Evolutionary conservation across 2,797 vertebrate species (phyloP).

Genomic region (Harpagifer antarcticus): DNA sequence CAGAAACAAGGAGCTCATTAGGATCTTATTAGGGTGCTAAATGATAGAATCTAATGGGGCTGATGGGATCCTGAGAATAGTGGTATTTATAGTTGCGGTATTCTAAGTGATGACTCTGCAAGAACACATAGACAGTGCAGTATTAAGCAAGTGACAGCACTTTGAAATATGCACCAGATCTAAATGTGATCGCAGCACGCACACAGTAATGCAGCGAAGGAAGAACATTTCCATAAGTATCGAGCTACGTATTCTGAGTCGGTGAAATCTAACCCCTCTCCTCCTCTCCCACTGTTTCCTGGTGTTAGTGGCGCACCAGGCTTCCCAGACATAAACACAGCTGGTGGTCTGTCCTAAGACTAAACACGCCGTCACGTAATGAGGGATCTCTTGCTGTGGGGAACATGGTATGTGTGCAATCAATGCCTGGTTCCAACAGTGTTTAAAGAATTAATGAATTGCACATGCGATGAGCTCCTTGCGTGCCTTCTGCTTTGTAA

Average conservation of each 20-base stretch:
- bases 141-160: constrained; percentile 57
- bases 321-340: constrained; percentile 54
- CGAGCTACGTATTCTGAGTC: constrained; percentile 57
- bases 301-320: constrained; percentile 26
- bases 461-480: constrained; percentile 74
- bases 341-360: constrained; percentile 49
- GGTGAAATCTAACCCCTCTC: constrained; percentile 59
- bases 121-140: constrained; percentile 27
- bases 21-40: constrained; percentile 62
- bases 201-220: constrained; percentile 36
- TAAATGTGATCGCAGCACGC: constrained; percentile 53
- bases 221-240: constrained; percentile 55
- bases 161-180: constrained; percentile 62
- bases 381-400: constrained; percentile 58
- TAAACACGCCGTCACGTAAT: constrained; percentile 50
- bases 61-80: constrained; percentile 28
- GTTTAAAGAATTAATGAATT: constrained; percentile 53
- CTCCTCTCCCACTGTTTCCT: constrained; percentile 44
- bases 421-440: constrained; percentile 50
- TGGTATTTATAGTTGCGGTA: constrained; percentile 50
- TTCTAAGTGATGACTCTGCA: constrained; percentile 50
- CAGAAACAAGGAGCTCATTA: constrained; percentile 68
- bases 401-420: constrained; percentile 51
- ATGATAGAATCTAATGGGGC: constrained; percentile 40
- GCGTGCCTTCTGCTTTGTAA: constrained; percentile 79